These are phyloP conservation scores for Daphoenositta chrysoptera DNA, from an alignment of 2,113 vertebrate species.

Conservation along the genomic window DNA sequence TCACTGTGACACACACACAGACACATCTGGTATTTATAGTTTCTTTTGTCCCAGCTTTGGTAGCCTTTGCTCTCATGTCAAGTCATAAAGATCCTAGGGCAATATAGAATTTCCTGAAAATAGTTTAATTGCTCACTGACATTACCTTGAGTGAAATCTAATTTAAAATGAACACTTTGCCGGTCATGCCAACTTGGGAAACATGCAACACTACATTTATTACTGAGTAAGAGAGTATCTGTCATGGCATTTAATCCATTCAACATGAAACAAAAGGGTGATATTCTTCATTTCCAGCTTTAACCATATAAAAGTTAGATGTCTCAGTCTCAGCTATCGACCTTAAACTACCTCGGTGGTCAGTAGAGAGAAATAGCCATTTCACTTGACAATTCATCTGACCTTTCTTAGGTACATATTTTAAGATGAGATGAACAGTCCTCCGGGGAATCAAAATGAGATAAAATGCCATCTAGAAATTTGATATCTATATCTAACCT, in stretches of 20 bases:
- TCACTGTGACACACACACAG: neutral
- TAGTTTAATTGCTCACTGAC: conserved; percentile 46
- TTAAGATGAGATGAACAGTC: conserved; percentile 17
- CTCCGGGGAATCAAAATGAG: conserved; percentile 25
- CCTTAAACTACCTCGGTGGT: conserved; percentile 5
- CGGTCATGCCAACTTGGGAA: conserved; percentile 15
- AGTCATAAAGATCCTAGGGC: conserved; percentile 1
- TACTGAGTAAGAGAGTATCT: neutral
- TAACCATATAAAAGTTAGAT: neutral
- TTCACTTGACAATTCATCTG: conserved; percentile 31
- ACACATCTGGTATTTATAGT: conserved; percentile 32
- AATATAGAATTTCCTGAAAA: conserved; percentile 38
- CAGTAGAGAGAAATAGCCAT: neutral
- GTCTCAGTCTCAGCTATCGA: neutral
- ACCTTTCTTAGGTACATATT: conserved; percentile 46
- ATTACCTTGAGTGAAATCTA: conserved; percentile 22
- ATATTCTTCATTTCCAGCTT: neutral
- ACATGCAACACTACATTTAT: neutral
- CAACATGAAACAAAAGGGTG: neutral
- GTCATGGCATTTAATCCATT: neutral
- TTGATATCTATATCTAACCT: conserved; percentile 47
- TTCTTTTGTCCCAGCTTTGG: conserved; percentile 40
- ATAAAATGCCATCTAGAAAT: conserved; percentile 40
- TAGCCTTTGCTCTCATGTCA: neutral
- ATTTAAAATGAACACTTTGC: conserved; percentile 12